Evolutionary conservation across 2,797 vertebrate species (phyloP).

Genomic region (Cynopterus sphinx): DNA sequence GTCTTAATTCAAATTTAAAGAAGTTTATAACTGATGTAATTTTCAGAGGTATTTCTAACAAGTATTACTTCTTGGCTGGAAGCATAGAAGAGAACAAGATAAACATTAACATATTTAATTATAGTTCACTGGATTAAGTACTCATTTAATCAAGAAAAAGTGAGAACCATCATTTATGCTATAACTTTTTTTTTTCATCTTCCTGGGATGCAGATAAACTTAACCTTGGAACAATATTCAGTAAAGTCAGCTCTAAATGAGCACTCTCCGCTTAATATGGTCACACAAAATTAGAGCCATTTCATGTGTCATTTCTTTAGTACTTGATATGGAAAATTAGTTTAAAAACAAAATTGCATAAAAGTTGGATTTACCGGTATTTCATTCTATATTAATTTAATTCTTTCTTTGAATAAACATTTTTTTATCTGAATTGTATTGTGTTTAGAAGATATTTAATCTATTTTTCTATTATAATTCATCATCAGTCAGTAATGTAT

Average conservation of each 20-base stretch:
- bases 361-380: slow-evolving; percentile 10
- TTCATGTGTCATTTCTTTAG: slow-evolving; percentile 79
- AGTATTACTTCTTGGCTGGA: background rate
- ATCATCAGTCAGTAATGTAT: background rate
- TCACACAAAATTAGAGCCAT: slow-evolving; percentile 57
- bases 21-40: background rate
- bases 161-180: background rate
- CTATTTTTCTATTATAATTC: background rate
- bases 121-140: slow-evolving; percentile 29
- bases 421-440: slow-evolving; percentile 11
- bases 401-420: slow-evolving; percentile 26
- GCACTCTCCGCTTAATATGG: slow-evolving; percentile 43
- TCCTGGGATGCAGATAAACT: slow-evolving; percentile 17
- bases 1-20: slow-evolving; percentile 32
- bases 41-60: background rate
- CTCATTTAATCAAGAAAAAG: slow-evolving; percentile 34
- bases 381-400: slow-evolving; percentile 21
- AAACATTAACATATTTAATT: slow-evolving; percentile 48
- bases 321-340: slow-evolving; percentile 80
- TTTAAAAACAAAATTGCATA: slow-evolving; percentile 72
- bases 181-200: background rate
- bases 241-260: slow-evolving; percentile 35
- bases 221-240: background rate
- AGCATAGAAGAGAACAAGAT: background rate
- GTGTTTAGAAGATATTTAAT: background rate